Evolutionary conservation across 2,888 invertebrate genomes (phyloP), one percentile per base, ranked within the genome.

Genomic region (Agriopis marginaria): DNA sequence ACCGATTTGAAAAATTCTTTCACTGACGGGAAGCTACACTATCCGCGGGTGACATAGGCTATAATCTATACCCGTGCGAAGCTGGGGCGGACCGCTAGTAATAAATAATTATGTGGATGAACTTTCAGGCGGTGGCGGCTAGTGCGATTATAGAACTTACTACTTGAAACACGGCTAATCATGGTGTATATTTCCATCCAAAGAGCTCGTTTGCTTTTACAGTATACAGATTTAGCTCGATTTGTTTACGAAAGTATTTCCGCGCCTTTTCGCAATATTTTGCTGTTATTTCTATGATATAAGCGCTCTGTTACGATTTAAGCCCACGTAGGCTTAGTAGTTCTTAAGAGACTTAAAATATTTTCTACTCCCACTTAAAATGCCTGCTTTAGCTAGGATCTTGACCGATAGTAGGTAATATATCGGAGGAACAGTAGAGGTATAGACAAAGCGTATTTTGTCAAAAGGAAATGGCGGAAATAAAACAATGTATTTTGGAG

Each of bases 161-260:
- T n/a, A 3, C 32, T 32, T 32, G 32, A 3, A 32, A 32, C 3
- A 32, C 32, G 32, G 32, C 5, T 32, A 32, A 5, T 32, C 32
- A 32, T 32, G 32, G 32, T 32, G 32, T 32, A 32, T 56, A 17
- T 56, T 17, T 42, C 9, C 17, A 23, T 44, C 5, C 8, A 32
- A 12, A 58, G 45, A 45, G 45, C 59, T 12, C n/a, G 47, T 12
- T 51, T 10, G 44, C 61, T 62, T 51, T 45, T 17, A 44, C 23
- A 32, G 42, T 44, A 12, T 9, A 49, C 51, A n/a, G 54, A 63
- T 63, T 45, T 54, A 54, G 45, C 63, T 39, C 45, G 17, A 63
- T 42, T 11, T 63, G 63, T 54, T 63, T 63, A 54, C 54, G 14
- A 63, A 63, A 63, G 63, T 45, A 54, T 63, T 45, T 45, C 44